Evolutionary conservation across 2,888 invertebrate genomes (phyloP).

Genomic region (Orchesella flavescens): DNA sequence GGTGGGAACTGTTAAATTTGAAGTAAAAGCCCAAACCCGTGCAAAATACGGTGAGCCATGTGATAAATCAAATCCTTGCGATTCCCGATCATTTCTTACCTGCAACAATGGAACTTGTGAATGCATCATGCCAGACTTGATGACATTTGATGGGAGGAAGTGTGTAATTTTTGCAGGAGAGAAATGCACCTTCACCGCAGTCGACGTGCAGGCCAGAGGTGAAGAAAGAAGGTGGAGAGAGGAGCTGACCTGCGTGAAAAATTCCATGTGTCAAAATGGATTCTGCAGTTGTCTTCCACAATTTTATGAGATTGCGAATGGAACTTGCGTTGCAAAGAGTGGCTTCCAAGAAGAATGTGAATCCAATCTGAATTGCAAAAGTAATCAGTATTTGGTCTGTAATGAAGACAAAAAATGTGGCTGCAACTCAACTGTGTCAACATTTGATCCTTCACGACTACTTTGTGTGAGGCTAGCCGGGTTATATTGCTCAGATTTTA

Average conservation of each 20-base stretch:
- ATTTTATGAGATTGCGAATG: slow-evolving; percentile 16
- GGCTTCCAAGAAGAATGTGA: slow-evolving; percentile 1
- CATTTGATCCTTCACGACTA: background rate
- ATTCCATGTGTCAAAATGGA: slow-evolving; percentile 19
- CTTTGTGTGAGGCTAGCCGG: slow-evolving; percentile 10
- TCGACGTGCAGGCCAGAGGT: too few relatives aligned
- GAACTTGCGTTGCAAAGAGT: slow-evolving; percentile 15
- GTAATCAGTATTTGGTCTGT: slow-evolving; percentile 4
- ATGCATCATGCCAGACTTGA: slow-evolving; percentile 9
- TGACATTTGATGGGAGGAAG: background rate
- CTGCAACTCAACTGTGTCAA: slow-evolving; percentile 17
- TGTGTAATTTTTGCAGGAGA: slow-evolving; percentile 18
- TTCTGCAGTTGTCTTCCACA: slow-evolving; percentile 24
- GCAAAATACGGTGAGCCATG: background rate
- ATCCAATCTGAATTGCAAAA: background rate
- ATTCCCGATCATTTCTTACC: background rate
- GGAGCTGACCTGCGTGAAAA: slow-evolving; percentile 19
- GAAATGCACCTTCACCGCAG: slow-evolving; percentile 25
- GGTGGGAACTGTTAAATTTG: too few relatives aligned
- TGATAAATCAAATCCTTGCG: slow-evolving; percentile 5
- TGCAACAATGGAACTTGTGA: slow-evolving; percentile 12
- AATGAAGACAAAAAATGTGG: slow-evolving; percentile 1
- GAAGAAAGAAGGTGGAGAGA: slow-evolving; percentile 32
- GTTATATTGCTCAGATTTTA: slow-evolving; percentile 8
- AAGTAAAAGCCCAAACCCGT: background rate